Evolutionary conservation across 2,113 vertebrate species (phyloP), one percentile per base, ranked within the genome.

Genomic region (Calidris pygmaea): DNA sequence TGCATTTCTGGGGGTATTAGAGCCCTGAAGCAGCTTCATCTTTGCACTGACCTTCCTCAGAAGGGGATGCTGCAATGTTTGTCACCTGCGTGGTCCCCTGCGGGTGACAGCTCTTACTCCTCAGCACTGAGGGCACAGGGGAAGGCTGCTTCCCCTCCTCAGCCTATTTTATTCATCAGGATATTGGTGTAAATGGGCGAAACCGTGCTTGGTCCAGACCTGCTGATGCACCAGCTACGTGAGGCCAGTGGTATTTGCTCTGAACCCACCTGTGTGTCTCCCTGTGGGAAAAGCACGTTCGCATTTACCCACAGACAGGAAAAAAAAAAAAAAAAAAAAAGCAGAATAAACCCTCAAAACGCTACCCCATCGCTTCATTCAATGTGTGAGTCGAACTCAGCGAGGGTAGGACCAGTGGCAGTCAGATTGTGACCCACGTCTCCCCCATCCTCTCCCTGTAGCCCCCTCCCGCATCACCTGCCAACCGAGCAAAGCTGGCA

Each of bases 41-140:
- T 76, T 55, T 24, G 27, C 20, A 4, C 55, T 70, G 71, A 55
- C 50, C 43, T 59, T n/a, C 56, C n/a, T 58, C 56, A n/a, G 68
- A 23, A 48, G 32, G 7, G 66, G 37, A 17, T 35, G n/a, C 58
- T 66, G 58, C 0, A 1, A 4, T 2, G 2, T 60, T 34, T 74
- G 66, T 39, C 94, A 43, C 72, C 50, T 43, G 23, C 2, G 6
- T 4, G 4, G 52, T 58, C n/a, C 39, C 72, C 30, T 29, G 21
- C 1, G 5, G 48, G 52, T 48, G 15, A 48, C 70, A 52, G 11
- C 71, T 82, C 37, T 29, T 48, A 1, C 52, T 70, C 7, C 30
- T 60, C 45, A 56, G 50, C 35, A 10, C 39, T 0, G 0, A 60
- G 56, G 56, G n/a, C 55, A 12, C 0, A 0, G 26, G 10, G 34